Base-by-base conservation (phyloP, 2,888 invertebrate species). In the Adela reaumurella region DNA sequence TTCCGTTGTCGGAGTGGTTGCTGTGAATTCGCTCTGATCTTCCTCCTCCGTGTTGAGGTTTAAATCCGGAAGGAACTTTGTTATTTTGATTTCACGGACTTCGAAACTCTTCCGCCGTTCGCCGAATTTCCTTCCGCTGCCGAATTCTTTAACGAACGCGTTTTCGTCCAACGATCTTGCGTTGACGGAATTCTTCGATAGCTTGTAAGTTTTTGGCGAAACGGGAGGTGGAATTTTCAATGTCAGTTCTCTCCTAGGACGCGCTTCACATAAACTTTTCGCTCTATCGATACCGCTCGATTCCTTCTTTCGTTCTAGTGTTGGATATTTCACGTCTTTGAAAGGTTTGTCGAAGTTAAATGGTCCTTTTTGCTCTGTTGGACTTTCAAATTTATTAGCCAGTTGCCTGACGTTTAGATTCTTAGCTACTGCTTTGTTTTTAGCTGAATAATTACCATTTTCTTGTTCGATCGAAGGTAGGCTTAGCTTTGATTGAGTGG, bases 151-250 rank as follows among this genome's bases (percentile, higher is more conserved):
- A 1, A 85, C 74, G 56, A 90, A 89, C 11, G 87, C 88, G 54
- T 86, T 87, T 58, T 89, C 89, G 63, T 89, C 89, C 49, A 89
- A 64, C 1, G 89, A 89, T 19, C 88, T 71, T 0, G 88, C 86
- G 43, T 84, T 87, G 48, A 76, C 69, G 0, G 85, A 82, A 53
- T 83, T 82, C 59, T 85, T 86, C 0, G 85, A 71, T 47, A 84
- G 61, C 53, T 73, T 76, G 51, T 72, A 74, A 17, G 81, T 80
- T 57, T 83, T 81, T 0, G 87, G 85, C 0, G 87, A 76, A 46
- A 84, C 65, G 51, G 85, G 83, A 0, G 85, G 85, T 2, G 85
- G 84, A 50, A 82, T 59, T 56, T 69, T 67, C 0, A 52, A 49
- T 3, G 43, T 58, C 48, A 56, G 51, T 1, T 65, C 46, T 46